These are phyloP conservation scores for Anarsia innoxiella DNA, from an alignment of 2,888 invertebrate genomes.

Conservation along the genomic window DNA sequence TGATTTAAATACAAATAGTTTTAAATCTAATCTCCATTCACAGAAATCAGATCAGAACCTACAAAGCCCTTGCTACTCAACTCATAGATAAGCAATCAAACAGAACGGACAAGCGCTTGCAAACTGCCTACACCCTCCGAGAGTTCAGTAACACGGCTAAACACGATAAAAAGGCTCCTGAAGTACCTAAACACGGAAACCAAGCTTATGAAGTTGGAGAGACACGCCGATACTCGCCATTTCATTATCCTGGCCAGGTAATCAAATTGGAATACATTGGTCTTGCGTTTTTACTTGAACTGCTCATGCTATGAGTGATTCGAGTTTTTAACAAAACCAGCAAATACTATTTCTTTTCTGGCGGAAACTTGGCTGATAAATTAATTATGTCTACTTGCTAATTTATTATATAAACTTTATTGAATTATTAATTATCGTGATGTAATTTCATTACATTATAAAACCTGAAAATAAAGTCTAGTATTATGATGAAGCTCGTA, in stretches of 20 bases:
- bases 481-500: too few relatives aligned
- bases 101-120: conserved; percentile 18
- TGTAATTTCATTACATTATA: too few relatives aligned
- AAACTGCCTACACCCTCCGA: conserved; percentile 7
- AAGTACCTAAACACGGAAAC: conserved; percentile 32
- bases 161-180: conserved; percentile 27
- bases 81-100: conserved; percentile 18
- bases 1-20: too few relatives aligned
- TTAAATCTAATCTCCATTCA: too few relatives aligned
- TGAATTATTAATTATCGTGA: too few relatives aligned
- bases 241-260: conserved; percentile 52
- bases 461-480: too few relatives aligned
- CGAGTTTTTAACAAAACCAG: too few relatives aligned
- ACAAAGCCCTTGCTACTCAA: conserved; percentile 19
- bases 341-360: too few relatives aligned
- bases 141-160: conserved; percentile 14
- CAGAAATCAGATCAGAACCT: conserved; percentile 23
- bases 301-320: conserved; percentile 13
- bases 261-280: conserved; percentile 17
- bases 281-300: conserved; percentile 12
- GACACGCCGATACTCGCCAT: conserved; percentile 49
- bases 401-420: too few relatives aligned
- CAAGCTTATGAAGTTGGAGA: conserved; percentile 31
- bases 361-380: too few relatives aligned
- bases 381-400: too few relatives aligned